Evolutionary conservation across 2,797 vertebrate genomes (phyloP), one percentile per base, ranked within the genome.

Genomic region (Arrhamphus sclerolepis): DNA sequence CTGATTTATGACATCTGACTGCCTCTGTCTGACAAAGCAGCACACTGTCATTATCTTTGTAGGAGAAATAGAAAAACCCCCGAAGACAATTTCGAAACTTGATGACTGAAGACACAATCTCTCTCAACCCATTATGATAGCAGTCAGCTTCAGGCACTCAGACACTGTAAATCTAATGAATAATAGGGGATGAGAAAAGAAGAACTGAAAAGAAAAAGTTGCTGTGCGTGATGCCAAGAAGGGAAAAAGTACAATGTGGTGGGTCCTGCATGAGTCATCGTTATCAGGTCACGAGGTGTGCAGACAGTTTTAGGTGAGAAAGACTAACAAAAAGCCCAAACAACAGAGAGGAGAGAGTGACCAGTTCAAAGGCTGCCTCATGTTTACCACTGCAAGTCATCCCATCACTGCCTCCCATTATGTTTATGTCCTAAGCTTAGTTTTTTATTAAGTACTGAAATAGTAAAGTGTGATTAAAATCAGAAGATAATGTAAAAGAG

Each of bases 251-350:
- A 56, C 68, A 64, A 79, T 21, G 2, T 16, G 47, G 75, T 70
- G 70, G 76, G 62, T 65, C 75, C 75, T 77, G 43, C 31, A n/a
- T 87, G 87, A 90, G 81, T 90, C 84, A 90, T 46, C 47, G 49
- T 78, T 72, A 82, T 71, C 20, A 57, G 65, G 73, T 75, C 47
- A 83, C 76, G 73, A 54, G 57, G 72, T 70, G 58, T 66, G 41
- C 42, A 74, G 69, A 77, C 67, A 13, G 46, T 42, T 73, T 69
- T 28, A 60, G 62, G 54, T 78, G 77, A 85, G 63, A 65, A 82
- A 80, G 70, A 72, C 66, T 75, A 70, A 83, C 72, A 79, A 80
- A 60, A 82, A 67, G 72, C 50, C 72, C 60, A 63, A 68, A 64
- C 43, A 75, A 56, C 48, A 70, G 38, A 56, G 40, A 60, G 65